A percentile compares a stretch with the other conserved stretches of the same genome.
These are phyloP conservation scores for Xyliphius kryptos DNA, from an alignment of 2,113 vertebrate genomes.

Conservation along the genomic window DNA sequence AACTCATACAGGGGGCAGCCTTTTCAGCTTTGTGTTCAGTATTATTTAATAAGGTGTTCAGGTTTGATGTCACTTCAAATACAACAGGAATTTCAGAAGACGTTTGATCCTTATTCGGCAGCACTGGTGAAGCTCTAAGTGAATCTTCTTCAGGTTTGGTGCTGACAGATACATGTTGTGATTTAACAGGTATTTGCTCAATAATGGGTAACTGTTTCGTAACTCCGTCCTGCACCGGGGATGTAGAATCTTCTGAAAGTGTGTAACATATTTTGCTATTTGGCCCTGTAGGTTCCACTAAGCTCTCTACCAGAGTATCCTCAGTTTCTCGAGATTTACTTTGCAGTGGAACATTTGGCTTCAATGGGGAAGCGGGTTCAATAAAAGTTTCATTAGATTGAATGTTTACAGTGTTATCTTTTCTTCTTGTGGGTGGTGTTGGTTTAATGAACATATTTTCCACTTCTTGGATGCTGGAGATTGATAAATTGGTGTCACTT, in stretches of 20 bases:
- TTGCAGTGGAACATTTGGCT: background rate
- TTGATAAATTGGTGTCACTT: background rate
- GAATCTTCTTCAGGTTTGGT: background rate
- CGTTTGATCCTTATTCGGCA: no score
- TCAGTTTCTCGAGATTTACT: background rate
- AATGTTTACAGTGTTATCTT: background rate
- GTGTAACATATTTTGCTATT: no score
- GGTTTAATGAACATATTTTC: slow-evolving; percentile 1
- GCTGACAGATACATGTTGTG: no score
- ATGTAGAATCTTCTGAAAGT: no score
- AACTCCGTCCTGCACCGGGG: no score
- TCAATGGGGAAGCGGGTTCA: background rate
- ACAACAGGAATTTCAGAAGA: background rate
- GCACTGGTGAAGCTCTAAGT: no score
- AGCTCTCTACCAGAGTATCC: background rate
- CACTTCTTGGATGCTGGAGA: slow-evolving; percentile 19
- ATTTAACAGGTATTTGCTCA: no score
- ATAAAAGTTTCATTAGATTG: background rate
- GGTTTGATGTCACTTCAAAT: no score
- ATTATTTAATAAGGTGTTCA: no score
- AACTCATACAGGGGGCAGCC: background rate
- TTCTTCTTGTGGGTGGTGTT: slow-evolving; percentile 22
- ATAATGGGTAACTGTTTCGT: no score
- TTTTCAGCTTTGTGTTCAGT: background rate
- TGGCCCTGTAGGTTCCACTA: no score